Base-by-base conservation (phyloP, 2,888 invertebrate species). In the Pristionchus fissidentatus region DNA sequence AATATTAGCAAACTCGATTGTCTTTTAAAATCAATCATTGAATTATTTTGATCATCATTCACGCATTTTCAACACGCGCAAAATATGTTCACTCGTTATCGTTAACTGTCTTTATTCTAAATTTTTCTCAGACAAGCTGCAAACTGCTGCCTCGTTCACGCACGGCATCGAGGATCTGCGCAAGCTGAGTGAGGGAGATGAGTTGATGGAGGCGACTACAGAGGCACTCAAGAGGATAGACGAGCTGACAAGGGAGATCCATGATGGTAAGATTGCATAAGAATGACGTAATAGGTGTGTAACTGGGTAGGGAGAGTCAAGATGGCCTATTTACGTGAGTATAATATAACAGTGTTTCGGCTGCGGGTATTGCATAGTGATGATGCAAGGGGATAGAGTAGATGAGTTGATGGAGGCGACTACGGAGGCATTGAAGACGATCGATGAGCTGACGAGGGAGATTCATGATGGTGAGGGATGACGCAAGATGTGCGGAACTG, bases 81-180 rank as follows among this genome's bases (percentile, higher is more conserved):
- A n/a, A n/a, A n/a, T n/a, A n/a, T n/a, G n/a, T n/a, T n/a, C n/a
- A n/a, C n/a, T n/a, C n/a, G 10, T 19, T 49, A 19, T 49, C 49
- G 49, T 49, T 49, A n/a, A n/a, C n/a, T n/a, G n/a, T n/a, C 41
- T 13, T 32, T 2, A 70, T 32, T 10, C 70, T 70, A n/a, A 26
- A n/a, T 46, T n/a, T 29, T 46, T 80, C 84, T 32, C 84, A 87
- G 89, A 89, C 83, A 88, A 87, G 32, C 83, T 89, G 19, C 87
- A 87, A 41, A 85, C 87, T 15, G 82, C 85, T 3, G 86, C 85
- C 22, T 84, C 87, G 0, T 87, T 87, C 62, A 46, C 57, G 41
- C 86, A 87, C 75, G 85, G 85, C 3, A 78, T 88, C 35, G 87
- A 87, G 5, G 88, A 88, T 43, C 55, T 88, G 22, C 66, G 62